Percentiles rank a stretch among this genome's conserved stretches.
These are phyloP conservation scores for Cacatua alba DNA, from an alignment of 2,113 vertebrate species.

Conservation along the genomic window DNA sequence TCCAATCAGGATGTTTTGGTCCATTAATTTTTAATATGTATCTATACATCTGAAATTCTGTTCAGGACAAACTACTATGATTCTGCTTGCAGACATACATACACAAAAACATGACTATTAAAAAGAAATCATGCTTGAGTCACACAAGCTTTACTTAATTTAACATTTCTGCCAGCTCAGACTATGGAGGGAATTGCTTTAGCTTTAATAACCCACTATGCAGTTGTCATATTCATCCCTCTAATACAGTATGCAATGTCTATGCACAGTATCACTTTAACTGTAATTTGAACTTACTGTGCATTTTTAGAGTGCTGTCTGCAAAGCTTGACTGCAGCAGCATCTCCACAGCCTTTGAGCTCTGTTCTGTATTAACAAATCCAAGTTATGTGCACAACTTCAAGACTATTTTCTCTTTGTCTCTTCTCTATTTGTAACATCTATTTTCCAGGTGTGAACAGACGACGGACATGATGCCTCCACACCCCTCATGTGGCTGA, in stretches of 20 bases:
- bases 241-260: neutral
- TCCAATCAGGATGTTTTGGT: neutral
- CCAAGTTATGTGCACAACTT: neutral
- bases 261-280: neutral
- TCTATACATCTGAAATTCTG: neutral
- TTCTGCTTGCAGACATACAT: neutral
- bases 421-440: neutral
- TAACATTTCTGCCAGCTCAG: neutral
- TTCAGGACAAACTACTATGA: neutral
- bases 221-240: neutral
- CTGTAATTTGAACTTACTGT: neutral
- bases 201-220: neutral
- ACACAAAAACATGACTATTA: neutral
- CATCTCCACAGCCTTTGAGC: neutral
- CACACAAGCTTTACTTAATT: neutral
- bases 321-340: neutral
- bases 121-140: neutral
- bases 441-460: too few relatives aligned
- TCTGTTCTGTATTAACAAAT: neutral
- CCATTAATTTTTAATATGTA: neutral
- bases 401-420: neutral
- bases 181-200: fast-evolving
- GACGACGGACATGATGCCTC: fast-evolving
- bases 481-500: neutral
- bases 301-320: neutral